Percentiles rank a stretch among this genome's conserved stretches.
Conservation (phyloP, 2,113 vertebrate species). For the Heterotis niloticus region DNA sequence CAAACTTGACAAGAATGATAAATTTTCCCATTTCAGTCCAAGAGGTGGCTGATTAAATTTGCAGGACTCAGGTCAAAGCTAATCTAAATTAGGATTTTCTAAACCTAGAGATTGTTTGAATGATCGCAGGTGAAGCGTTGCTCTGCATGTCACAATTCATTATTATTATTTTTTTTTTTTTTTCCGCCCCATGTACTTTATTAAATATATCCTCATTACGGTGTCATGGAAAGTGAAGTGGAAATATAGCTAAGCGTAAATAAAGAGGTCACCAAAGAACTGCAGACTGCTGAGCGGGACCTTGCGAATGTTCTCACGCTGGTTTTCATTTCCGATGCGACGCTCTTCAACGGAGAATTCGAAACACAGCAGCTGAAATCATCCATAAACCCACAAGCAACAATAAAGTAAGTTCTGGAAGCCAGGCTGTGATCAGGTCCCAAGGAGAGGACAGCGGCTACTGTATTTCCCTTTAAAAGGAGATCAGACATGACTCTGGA, state of each 20-base stretch:
- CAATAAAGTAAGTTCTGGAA: too few relatives aligned
- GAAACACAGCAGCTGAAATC: too few relatives aligned
- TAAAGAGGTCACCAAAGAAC: not conserved
- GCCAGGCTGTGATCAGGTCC: too few relatives aligned
- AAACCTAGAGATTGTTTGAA: constrained; percentile 24
- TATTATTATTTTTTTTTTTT: not conserved
- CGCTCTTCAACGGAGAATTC: too few relatives aligned
- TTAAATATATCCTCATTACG: constrained; percentile 13
- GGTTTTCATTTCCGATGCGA: too few relatives aligned
- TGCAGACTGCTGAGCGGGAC: not conserved
- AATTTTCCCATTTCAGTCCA: constrained; percentile 22
- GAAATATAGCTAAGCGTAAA: not conserved
- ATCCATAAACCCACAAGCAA: too few relatives aligned
- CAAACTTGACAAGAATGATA: constrained; percentile 13
- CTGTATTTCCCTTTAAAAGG: too few relatives aligned
- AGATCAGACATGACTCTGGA: too few relatives aligned
- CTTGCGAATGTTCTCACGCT: too few relatives aligned
- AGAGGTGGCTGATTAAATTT: constrained; percentile 25
- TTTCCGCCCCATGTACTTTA: not conserved
- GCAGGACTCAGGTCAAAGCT: constrained; percentile 20
- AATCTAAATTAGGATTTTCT: constrained; percentile 30
- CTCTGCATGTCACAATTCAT: constrained; percentile 1
- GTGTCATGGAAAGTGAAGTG: not conserved
- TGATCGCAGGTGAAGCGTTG: not conserved
- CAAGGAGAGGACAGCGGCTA: too few relatives aligned